Conservation (phyloP, 2,888 invertebrate species). For the Callimorpha dominula region DNA sequence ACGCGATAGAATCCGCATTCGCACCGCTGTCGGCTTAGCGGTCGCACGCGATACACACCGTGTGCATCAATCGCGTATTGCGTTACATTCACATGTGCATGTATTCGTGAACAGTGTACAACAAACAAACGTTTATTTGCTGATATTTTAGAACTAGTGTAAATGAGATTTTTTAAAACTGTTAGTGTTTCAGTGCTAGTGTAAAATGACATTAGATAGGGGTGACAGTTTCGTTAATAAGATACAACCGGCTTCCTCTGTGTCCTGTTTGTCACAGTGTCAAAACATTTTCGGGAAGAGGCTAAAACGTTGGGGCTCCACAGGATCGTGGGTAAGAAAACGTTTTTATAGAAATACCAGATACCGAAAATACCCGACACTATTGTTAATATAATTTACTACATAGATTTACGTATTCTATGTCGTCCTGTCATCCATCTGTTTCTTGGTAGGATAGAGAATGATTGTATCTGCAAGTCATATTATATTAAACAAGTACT, state of each 20-base stretch:
- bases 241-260: slow-evolving; percentile 83
- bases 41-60: slow-evolving; percentile 62
- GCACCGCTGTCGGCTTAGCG: slow-evolving; percentile 64
- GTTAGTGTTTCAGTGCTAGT: slow-evolving; percentile 54
- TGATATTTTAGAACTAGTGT: slow-evolving; percentile 23
- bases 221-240: slow-evolving; percentile 81
- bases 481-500: background rate
- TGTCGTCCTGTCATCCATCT: background rate
- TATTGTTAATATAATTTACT: no score
- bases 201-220: slow-evolving; percentile 82
- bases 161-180: slow-evolving; percentile 28
- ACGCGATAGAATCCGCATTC: slow-evolving; percentile 61
- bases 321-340: slow-evolving; percentile 90
- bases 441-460: background rate
- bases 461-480: background rate
- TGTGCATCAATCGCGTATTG: slow-evolving; percentile 21
- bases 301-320: slow-evolving; percentile 91
- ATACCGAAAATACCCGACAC: background rate
- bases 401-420: background rate
- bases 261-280: slow-evolving; percentile 85
- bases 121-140: slow-evolving; percentile 27
- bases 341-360: background rate
- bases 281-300: slow-evolving; percentile 89
- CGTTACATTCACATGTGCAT: slow-evolving; percentile 29
- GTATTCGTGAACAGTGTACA: slow-evolving; percentile 31